Evolutionary conservation across 2,797 vertebrate species (phyloP), one percentile per base, ranked within the genome.

Genomic region (Brachyrhaphis roseni): DNA sequence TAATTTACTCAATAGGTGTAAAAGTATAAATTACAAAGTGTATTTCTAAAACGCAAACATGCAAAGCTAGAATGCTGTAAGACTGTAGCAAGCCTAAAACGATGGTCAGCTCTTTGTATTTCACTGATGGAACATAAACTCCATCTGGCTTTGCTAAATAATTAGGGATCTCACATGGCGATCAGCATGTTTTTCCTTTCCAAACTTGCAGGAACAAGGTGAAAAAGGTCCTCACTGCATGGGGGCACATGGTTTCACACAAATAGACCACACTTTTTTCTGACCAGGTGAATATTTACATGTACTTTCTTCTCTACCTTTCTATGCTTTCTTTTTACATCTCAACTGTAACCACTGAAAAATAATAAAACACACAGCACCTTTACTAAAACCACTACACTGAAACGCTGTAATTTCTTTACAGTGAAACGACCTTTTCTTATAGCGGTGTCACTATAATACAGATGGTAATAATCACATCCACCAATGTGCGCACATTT

Each of bases 121-220:
- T 23, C 41, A 46, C 55, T 11, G n/a, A 41, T 36, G 43, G 18
- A 78, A 53, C 57, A 55, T 73, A 8, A 77, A 41, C 45, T 15
- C 47, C n/a, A 55, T 72, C 43, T 73, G 71, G 53, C 18, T 53
- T 34, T 45, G 31, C 36, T 10, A n/a, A 81, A 49, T 18, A 77
- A 74, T 43, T 2, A 10, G 34, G 20, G 16, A 36, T 74, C 46
- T 62, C 74, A 72, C 45, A 53, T 72, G 71, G 77, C 18, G 45
- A 75, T 55, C 39, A 77, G 49, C 71, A 78, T 28, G 26, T 31
- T 36, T 46, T 34, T 3, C 15, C 26, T 20, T 15, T 12, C 34
- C 26, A 59, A 12, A 34, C 31, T 46, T 46, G 51, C 51, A 47
- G 36, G 8, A 62, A 46, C 11, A 31, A 34, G 12, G 53, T 47